These are phyloP conservation scores for Eupristina koningsbergeri DNA, from an alignment of 1,140 invertebrate genomes.

Conservation along the genomic window DNA sequence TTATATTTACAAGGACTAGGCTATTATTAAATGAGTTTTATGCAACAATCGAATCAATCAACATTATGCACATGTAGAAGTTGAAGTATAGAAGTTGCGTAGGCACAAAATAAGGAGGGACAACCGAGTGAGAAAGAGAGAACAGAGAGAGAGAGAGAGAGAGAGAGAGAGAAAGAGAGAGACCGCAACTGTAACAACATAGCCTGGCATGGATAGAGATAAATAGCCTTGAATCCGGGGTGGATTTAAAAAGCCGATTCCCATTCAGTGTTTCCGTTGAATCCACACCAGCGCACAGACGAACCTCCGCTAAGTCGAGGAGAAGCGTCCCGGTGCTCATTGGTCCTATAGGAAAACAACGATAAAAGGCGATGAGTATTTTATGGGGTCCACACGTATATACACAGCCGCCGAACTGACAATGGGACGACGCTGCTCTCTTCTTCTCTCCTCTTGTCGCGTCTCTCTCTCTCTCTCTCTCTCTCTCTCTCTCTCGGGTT, in stretches of 20 bases:
- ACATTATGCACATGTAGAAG: conserved; percentile 47
- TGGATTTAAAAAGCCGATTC: conserved; percentile 64
- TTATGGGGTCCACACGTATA: conserved; percentile 65
- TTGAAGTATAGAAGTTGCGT: conserved; percentile 2
- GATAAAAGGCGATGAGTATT: conserved; percentile 74
- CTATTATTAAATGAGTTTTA: not conserved
- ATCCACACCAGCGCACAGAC: conserved; percentile 48
- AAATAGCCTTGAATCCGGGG: conserved; percentile 53
- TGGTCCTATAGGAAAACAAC: conserved; percentile 68
- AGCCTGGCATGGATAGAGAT: conserved; percentile 52
- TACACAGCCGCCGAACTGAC: not conserved
- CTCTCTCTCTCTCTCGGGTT: not conserved
- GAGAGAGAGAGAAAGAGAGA: conserved; percentile 33
- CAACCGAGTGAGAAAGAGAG: too few relatives aligned
- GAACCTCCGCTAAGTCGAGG: conserved; percentile 55
- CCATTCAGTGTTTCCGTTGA: conserved; percentile 69
- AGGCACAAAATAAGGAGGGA: not conserved
- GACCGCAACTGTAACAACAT: conserved; percentile 66
- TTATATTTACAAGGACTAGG: not conserved
- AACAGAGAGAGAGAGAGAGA: too few relatives aligned
- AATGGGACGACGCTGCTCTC: conserved; percentile 41
- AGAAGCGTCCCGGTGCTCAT: conserved; percentile 57
- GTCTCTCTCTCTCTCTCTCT: not conserved
- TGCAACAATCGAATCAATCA: not conserved
- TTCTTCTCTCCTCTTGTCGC: not conserved